Evolutionary conservation across 2,888 invertebrate genomes (phyloP), one percentile per base, ranked within the genome.

Genomic region (Lordiphosa fenestrarum): DNA sequence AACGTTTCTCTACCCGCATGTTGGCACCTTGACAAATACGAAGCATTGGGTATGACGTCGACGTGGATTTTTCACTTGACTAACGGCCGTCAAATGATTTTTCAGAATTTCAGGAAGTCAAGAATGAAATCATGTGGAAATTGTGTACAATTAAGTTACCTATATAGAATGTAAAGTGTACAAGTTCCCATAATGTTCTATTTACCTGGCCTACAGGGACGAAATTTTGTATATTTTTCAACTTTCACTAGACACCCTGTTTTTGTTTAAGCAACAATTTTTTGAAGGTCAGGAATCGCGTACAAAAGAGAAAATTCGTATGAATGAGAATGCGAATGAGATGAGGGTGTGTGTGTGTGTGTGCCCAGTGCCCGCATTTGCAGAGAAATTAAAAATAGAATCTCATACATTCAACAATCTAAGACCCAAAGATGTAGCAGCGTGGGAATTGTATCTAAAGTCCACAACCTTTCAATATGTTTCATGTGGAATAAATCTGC

Each of bases 251-350:
- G 23, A 12, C 65, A 65, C 65, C 65, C 66, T 58, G 50, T 37
- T 21, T 19, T 38, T 56, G 21, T 9, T 3, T 33, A 10, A 23
- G 37, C 23, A 59, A 35, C n/a, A 33, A 7, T 69, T 55, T 55
- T 74, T 72, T 84, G 77, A 77, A 77, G 77, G 77, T 84, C 82
- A 63, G 81, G 13, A 63, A 71, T 40, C 50, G 71, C 49, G 48
- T 47, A 36, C 19, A 23, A 5, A 40, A 52, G 47, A 51, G 19
- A 50, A 60, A 51, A 39, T n/a, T 6, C 2, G 33, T 47, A 38
- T 46, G 12, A 37, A 21, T 25, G 10, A 30, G 25, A 56, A n/a
- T 25, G 21, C 3, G 15, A 35, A 19, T 19, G 19, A 19, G 19
- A 25, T 4, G 19, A 47, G 64, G 41, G 64, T 66, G 58, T 64